Conservation (phyloP, 2,888 invertebrate species). For the Oligia strigilis region DNA sequence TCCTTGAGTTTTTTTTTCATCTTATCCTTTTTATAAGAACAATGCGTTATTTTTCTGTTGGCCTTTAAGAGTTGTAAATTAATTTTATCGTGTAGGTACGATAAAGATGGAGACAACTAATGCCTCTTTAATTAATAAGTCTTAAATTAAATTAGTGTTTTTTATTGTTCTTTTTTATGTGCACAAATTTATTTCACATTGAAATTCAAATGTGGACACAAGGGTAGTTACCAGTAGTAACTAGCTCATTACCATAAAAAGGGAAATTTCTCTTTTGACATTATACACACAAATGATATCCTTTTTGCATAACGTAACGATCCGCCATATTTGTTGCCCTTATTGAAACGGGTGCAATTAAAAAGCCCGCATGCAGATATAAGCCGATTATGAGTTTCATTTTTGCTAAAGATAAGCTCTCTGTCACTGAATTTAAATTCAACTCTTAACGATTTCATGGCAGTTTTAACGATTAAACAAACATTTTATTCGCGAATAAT, state of each 20-base stretch:
- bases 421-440: constrained; percentile 41
- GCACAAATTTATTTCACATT: constrained; percentile 16
- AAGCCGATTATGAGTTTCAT: constrained; percentile 48
- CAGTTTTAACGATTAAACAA: constrained; percentile 44
- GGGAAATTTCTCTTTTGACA: constrained; percentile 34
- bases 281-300: constrained; percentile 33
- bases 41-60: constrained; percentile 22
- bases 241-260: constrained; percentile 30
- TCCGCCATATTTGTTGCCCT: constrained; percentile 38
- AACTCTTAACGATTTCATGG: constrained; percentile 37
- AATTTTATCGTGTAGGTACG: constrained; percentile 32
- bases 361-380: constrained; percentile 60
- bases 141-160: background rate
- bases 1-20: constrained; percentile 66
- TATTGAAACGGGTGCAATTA: constrained; percentile 51
- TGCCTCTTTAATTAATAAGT: constrained; percentile 19
- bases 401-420: constrained; percentile 53
- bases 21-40: constrained; percentile 34
- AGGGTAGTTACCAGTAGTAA: constrained; percentile 14
- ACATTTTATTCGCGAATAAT: constrained; percentile 39
- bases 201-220: constrained; percentile 13
- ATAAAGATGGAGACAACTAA: constrained; percentile 39
- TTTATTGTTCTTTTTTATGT: constrained; percentile 1
- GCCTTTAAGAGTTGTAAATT: constrained; percentile 30
- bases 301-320: constrained; percentile 51